Base-by-base conservation (phyloP, 2,113 vertebrate genomes). In the Pseudorasbora parva region DNA sequence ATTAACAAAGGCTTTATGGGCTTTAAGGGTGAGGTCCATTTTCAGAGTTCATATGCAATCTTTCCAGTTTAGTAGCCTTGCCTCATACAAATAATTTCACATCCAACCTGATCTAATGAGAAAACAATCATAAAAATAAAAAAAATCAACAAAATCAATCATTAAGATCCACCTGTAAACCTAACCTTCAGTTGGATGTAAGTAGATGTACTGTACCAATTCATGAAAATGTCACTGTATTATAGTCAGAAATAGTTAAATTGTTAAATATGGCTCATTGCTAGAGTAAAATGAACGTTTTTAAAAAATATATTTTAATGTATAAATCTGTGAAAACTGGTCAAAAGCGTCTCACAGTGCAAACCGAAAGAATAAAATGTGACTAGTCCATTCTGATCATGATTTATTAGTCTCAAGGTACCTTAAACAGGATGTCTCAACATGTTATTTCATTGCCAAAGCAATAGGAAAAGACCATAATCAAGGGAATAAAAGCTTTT, bases 401-500 rank as follows among this genome's bases (percentile, higher is more conserved):
- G 78, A 68, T 68, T 81, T 81, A 81, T 81, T 54, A 33, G 5
- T 66, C 41, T 21, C 25, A n/a, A 62, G 17, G n/a, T 66, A 33
- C 19, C 17, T 17, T 21, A 81, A 51, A 23, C 21, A 47, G 47
- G 33, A 69, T 25, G 27, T 25, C 47, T 66, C 45, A 25, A 14
- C 14, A 7, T 64, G 59, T 64, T 49, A 79, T 19, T 79, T 37
- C 7, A 23, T 47, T 68, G 19, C 21, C 43, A 69, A 51, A 37
- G 78, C 41, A 64, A 79, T 19, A 14, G 3, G 64, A 33, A 66
- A 69, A 45, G 62, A 41, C 9, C 21, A 59, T 60, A 71, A 81
- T 81, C 85, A 60, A 45, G 49, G 82, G 69, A 80, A 45, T 76
- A 37, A n/a, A 69, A 15, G 59, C 19, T 56, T 78, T 79, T 56